Evolutionary conservation across 1,140 invertebrate genomes (phyloP), one percentile per base, ranked within the genome.

Genomic region (Anadara kagoshimensis): DNA sequence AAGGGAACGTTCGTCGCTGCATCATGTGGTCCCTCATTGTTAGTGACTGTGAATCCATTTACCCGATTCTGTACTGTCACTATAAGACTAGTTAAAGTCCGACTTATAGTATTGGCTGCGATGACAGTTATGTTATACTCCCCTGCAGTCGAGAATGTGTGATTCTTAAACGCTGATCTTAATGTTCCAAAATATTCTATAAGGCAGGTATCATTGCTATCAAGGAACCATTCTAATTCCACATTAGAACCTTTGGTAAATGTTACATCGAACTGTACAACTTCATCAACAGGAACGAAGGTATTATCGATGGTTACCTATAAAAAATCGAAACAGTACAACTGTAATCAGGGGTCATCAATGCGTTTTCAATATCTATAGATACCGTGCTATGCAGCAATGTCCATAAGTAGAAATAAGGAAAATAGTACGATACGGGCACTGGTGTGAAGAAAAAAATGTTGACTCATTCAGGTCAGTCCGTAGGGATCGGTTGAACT

Each of bases 221-320:
- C 3, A 14, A 62, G n/a, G n/a, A 20, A 12, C 59, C 43, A 62
- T 62, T 62, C 59, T 45, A 62, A 44, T 62, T 62, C 57, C 16
- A 59, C n/a, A 44, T 62, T 62, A n/a, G 59, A 62, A 20, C 41
- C 59, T 45, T 45, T 10, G 5, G 59, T 62, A 22, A 62, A 62
- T 29, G 8, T 24, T 44, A 43, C 59, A 12, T 41, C 45, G 24
- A 62, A 62, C 14, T n/a, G 43, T 1, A 62, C 43, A 0, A 20
- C 43, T 44, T 62, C 59, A 20, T 62, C 22, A 4, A 62, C 22
- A 22, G 36, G 5, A 11, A 62, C 43, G 5, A 62, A 44, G 14
- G 26, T 7, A 36, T 36, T 26, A 59, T 18, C 57, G 4, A 36
- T 36, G 1, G 16, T 41, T 16, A 59, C 57, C 57, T 59, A 8